Evolutionary conservation across 2,888 invertebrate species (phyloP), one percentile per base, ranked within the genome.

Genomic region (Diarsia dahlii): DNA sequence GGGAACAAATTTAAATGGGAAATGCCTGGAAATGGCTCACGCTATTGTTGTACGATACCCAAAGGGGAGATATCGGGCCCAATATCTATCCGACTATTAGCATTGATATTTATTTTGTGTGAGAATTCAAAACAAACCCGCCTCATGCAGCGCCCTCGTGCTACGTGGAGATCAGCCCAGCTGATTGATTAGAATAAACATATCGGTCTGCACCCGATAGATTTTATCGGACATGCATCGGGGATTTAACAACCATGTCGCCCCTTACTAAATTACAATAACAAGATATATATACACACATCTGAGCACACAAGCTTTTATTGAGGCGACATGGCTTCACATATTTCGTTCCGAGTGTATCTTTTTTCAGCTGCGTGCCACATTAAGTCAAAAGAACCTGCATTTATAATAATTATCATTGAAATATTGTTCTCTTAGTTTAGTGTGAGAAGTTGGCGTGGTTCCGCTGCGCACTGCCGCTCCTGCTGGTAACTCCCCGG

Each of bases 1-100:
- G 95, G 95, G 95, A 93, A 92, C 95, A 92, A 93, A 94, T 95
- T 95, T 93, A 94, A 95, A 95, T 93, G 93, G 95, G 95, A 95
- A 95, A 95, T 92, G 94, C 93, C 94, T 95, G 93, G 94, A 95
- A 95, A 95, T 94, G 95, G 95, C 94, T 92, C 93, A 92, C 93
- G 94, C 95, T 93, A 95, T 95, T 95, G 95, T 95, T 91, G 90
- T 90, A 90, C 92, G 89, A 90, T 91, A 90, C 91, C 92, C 93
- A 86, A 90, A 93, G 95, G 95, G 95, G 93, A 93, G 94, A 95
- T 95, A 94, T 90, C 90, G 89, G 89, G 50, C 88, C 90, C 92
- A 93, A 92, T 94, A 95, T 94, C 92, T 93, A 89, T 91, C 89
- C 89, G 90, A 92, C 93, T 93, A 93, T 94, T 94, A 94, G 92